Percentiles rank a stretch among this genome's conserved stretches.
Evolutionary conservation across 1,140 invertebrate genomes (phyloP).

Genomic region (Meloidogyne floridensis): DNA sequence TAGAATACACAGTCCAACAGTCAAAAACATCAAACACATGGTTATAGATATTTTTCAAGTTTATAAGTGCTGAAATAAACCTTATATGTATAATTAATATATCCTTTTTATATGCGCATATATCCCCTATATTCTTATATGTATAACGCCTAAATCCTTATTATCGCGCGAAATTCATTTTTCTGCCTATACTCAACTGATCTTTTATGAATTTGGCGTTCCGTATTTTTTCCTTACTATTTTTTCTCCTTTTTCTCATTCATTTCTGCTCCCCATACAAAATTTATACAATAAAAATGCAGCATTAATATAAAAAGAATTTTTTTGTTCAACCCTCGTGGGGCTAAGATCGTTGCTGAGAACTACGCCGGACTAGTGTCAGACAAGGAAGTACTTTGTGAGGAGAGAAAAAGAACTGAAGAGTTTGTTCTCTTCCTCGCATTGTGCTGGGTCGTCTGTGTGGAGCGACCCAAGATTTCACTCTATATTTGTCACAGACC

Average conservation of each 20-base stretch:
- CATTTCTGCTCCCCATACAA: not conserved
- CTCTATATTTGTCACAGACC: not conserved
- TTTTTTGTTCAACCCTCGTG: not conserved
- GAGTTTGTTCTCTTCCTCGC: not conserved
- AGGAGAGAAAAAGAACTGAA: not conserved
- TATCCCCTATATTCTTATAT: too few species aligned
- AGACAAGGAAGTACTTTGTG: not conserved
- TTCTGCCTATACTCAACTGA: too few species aligned
- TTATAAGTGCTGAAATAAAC: too few species aligned
- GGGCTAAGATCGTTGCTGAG: not conserved
- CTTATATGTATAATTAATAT: too few species aligned
- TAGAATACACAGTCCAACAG: too few species aligned
- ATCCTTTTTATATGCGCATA: too few species aligned
- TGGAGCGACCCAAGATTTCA: not conserved
- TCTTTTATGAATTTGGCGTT: not conserved
- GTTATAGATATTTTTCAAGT: too few species aligned
- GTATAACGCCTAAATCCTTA: too few species aligned
- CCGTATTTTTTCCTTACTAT: not conserved
- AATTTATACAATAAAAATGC: not conserved
- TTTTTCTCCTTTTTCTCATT: not conserved
- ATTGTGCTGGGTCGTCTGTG: not conserved
- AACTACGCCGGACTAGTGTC: not conserved
- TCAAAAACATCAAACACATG: too few species aligned
- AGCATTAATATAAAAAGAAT: not conserved
- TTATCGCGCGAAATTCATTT: not conserved